These are phyloP conservation scores for Pandemis cinnamomeana DNA, from an alignment of 2,888 invertebrate genomes.

Conservation along the genomic window DNA sequence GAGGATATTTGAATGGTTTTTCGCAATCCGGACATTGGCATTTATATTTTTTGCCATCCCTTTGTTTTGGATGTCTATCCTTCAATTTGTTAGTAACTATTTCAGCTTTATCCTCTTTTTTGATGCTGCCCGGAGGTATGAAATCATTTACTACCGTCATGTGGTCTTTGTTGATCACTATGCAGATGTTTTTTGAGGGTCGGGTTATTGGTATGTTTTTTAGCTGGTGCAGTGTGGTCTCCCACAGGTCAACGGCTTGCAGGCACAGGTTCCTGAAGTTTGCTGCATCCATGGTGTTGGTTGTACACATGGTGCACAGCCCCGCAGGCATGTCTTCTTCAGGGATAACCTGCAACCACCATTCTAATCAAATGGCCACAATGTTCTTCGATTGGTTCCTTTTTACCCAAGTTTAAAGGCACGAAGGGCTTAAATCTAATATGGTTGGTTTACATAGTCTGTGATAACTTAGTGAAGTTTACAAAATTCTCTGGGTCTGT, in stretches of 20 bases:
- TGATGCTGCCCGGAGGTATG: slow-evolving; percentile 12
- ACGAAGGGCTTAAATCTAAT: not conserved
- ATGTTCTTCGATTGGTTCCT: slow-evolving; percentile 42
- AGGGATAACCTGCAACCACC: slow-evolving; percentile 74
- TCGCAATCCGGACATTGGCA: slow-evolving; percentile 68
- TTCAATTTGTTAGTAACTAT: slow-evolving; percentile 25
- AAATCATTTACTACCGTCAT: slow-evolving; percentile 54
- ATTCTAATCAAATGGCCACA: slow-evolving; percentile 70
- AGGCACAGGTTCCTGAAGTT: slow-evolving; percentile 65
- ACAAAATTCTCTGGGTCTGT: not conserved
- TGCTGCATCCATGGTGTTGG: slow-evolving; percentile 62
- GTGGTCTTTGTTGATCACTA: slow-evolving; percentile 54
- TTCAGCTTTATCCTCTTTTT: slow-evolving; percentile 40
- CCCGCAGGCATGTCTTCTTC: slow-evolving; percentile 68
- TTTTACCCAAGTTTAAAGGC: not conserved
- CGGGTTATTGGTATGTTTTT: slow-evolving; percentile 50
- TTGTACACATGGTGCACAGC: slow-evolving; percentile 66
- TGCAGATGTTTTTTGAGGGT: slow-evolving; percentile 50
- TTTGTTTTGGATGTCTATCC: not conserved
- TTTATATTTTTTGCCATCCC: slow-evolving; percentile 30
- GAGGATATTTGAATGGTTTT: slow-evolving; percentile 61
- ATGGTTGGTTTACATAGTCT: not conserved
- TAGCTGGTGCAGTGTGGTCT: slow-evolving; percentile 57
- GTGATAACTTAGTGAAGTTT: not conserved
- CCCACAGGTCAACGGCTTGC: slow-evolving; percentile 61